Evolutionary conservation across 2,888 invertebrate genomes (phyloP).

Genomic region (Drosophila paranaensis): DNA sequence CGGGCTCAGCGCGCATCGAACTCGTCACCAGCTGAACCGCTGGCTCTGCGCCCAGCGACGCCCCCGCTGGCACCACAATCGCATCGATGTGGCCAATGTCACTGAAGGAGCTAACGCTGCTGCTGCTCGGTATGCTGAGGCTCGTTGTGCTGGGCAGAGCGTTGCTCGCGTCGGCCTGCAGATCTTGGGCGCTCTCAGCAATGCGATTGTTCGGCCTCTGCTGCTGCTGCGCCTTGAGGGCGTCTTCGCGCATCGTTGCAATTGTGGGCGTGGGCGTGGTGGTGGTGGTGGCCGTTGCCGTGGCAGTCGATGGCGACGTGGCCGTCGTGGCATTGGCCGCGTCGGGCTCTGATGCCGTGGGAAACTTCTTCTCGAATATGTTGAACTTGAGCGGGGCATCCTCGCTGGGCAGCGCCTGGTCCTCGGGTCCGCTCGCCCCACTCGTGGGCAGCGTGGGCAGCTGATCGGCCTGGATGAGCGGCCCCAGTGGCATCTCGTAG

Average conservation of each 20-base stretch:
- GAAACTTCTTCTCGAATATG: slow-evolving; percentile 82
- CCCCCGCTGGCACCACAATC: slow-evolving; percentile 78
- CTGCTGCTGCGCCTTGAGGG: slow-evolving; percentile 13
- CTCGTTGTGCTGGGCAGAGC: slow-evolving; percentile 48
- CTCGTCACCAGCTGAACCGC: slow-evolving; percentile 70
- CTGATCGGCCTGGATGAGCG: slow-evolving; percentile 17
- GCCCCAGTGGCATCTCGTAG: slow-evolving; percentile 26
- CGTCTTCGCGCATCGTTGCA: slow-evolving; percentile 32
- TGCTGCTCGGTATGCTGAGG: slow-evolving; percentile 32
- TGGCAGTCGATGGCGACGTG: slow-evolving; percentile 12
- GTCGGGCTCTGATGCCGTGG: slow-evolving; percentile 56
- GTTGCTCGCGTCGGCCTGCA: slow-evolving; percentile 57
- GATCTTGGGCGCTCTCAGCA: slow-evolving; percentile 36
- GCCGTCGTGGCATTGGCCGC: slow-evolving; percentile 18
- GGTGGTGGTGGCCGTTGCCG: slow-evolving; percentile 24
- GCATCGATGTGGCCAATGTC: slow-evolving; percentile 77
- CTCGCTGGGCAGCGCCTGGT: slow-evolving; percentile 70
- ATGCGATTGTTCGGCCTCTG: slow-evolving; percentile 36
- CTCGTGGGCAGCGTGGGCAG: slow-evolving; percentile 10
- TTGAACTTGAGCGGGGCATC: slow-evolving; percentile 84
- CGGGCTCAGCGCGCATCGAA: slow-evolving; percentile 38
- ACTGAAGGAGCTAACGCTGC: slow-evolving; percentile 23
- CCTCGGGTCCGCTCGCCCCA: slow-evolving; percentile 36
- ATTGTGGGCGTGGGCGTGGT: slow-evolving; percentile 36
- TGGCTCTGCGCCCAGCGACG: slow-evolving; percentile 15